A percentile compares a stretch with the other conserved stretches of the same genome.
Conservation (phyloP, 2,797 vertebrate species). For the Chelon labrosus region DNA sequence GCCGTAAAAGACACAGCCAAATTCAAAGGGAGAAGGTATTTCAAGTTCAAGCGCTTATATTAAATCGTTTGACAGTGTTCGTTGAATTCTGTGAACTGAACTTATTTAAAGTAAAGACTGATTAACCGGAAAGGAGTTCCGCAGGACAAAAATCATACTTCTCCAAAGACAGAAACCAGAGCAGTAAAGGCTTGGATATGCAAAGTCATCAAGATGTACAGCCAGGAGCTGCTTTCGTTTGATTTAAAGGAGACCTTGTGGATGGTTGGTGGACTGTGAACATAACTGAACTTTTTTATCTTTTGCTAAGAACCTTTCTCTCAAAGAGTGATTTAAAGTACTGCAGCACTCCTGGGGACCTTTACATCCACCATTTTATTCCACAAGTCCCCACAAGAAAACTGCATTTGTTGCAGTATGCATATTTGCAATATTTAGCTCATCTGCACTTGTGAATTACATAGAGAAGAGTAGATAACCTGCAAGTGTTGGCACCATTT, state of each 20-base stretch:
- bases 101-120: constrained; percentile 1
- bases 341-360: constrained; percentile 15
- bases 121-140: constrained; percentile 18
- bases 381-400: constrained; percentile 5
- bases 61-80: not conserved
- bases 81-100: constrained; percentile 9
- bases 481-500: constrained; percentile 1
- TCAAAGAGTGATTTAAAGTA: constrained; percentile 40
- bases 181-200: constrained; percentile 31
- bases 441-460: not conserved
- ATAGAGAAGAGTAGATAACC: not conserved
- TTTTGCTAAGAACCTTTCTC: constrained; percentile 32
- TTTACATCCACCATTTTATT: constrained; percentile 23
- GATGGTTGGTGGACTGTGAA: constrained; percentile 47
- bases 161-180: constrained; percentile 44
- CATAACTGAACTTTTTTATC: constrained; percentile 40
- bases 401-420: constrained; percentile 2
- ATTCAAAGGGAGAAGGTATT: not conserved
- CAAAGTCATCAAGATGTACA: constrained; percentile 53
- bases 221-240: constrained; percentile 46
- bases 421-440: not conserved
- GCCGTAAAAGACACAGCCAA: not conserved
- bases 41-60: constrained; percentile 6
- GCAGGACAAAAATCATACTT: constrained; percentile 28
- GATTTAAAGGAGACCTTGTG: constrained; percentile 64